Percentiles rank a stretch among this genome's conserved stretches.
Evolutionary conservation across 2,113 vertebrate genomes (phyloP).

Genomic region (Sceloporus tristichus): DNA sequence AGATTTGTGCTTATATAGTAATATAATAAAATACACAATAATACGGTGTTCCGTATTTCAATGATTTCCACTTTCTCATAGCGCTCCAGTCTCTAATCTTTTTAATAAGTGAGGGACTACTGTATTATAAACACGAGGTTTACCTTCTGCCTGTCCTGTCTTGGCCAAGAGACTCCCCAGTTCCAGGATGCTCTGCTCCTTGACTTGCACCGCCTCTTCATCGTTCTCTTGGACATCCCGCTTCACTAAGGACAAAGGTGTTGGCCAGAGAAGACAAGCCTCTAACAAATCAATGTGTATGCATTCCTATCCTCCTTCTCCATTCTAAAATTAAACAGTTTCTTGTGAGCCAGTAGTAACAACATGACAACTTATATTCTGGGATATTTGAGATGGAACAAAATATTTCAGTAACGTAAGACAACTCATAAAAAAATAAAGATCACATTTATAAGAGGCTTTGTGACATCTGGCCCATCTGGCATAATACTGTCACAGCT

Average conservation of each 20-base stretch:
- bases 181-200: conserved; percentile 99
- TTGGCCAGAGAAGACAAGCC: not conserved
- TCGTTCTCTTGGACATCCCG: conserved; percentile 97
- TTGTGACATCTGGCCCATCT: accelerated
- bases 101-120: too few species aligned
- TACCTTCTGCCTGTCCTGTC: conserved; percentile 98
- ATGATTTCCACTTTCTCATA: too few species aligned
- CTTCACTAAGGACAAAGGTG: conserved; percentile 83
- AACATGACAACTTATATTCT: not conserved
- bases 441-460: not conserved
- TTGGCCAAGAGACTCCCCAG: conserved; percentile 95
- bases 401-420: not conserved
- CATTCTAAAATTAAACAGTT: not conserved
- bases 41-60: too few species aligned
- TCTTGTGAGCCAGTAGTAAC: not conserved
- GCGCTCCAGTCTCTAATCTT: too few species aligned
- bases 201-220: conserved; percentile 96
- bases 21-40: too few species aligned
- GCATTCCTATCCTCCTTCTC: not conserved
- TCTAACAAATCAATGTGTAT: not conserved
- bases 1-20: too few species aligned
- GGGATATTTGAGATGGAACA: not conserved
- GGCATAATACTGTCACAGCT: accelerated
- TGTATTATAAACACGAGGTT: conserved; percentile 16
- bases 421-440: not conserved